These are phyloP conservation scores for Leptosomus discolor DNA, from an alignment of 2,113 vertebrate species.

Conservation along the genomic window DNA sequence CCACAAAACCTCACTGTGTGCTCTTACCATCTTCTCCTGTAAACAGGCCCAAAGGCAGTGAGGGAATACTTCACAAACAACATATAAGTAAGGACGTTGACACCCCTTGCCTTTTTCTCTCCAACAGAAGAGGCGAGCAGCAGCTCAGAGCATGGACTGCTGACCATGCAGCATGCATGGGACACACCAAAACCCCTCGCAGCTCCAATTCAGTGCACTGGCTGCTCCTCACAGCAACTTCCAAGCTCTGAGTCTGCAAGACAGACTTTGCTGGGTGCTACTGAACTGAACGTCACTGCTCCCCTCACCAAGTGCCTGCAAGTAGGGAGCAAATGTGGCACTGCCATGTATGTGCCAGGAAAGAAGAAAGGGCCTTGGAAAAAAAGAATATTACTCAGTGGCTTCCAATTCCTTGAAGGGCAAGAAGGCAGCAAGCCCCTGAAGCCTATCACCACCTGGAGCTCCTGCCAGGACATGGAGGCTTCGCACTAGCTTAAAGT, in stretches of 20 bases:
- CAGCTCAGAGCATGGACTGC: not conserved
- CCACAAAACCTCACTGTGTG: not conserved
- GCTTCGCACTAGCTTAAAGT: not conserved
- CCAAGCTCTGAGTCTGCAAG: not conserved
- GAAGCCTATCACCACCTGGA: not conserved
- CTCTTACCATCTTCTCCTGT: not conserved
- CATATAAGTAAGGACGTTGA: not conserved
- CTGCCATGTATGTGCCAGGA: not conserved
- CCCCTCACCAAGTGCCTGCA: accelerated
- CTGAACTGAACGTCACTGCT: not conserved
- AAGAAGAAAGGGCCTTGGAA: not conserved
- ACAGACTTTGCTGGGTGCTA: not conserved
- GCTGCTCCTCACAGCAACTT: not conserved
- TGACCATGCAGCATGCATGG: accelerated
- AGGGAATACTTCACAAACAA: not conserved
- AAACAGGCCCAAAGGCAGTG: not conserved
- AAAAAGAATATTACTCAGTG: too few relatives aligned
- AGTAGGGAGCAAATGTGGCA: not conserved
- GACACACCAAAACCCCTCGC: not conserved
- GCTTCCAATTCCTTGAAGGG: not conserved
- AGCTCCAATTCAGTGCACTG: not conserved
- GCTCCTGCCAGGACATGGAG: not conserved
- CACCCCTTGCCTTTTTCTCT: not conserved
- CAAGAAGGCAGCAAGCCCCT: not conserved
- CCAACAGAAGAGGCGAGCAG: accelerated